These are phyloP conservation scores for Mythimna pallens DNA, from an alignment of 2,888 invertebrate species.

Conservation along the genomic window DNA sequence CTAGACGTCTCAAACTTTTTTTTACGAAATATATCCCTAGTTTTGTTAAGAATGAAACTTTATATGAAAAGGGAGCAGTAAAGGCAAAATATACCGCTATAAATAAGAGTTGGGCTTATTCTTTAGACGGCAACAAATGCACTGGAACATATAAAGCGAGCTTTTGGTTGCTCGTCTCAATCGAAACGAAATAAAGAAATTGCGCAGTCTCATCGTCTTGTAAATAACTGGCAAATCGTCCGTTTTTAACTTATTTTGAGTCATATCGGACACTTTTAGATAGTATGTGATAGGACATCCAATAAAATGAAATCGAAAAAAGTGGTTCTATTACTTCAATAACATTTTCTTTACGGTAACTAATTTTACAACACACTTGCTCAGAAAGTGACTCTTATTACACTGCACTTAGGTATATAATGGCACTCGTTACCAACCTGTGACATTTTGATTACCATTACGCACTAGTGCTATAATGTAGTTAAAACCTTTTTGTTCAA, in stretches of 20 bases:
- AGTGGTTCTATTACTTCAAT: slow-evolving; percentile 65
- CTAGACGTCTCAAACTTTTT: slow-evolving; percentile 19
- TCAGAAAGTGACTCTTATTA: too few relatives aligned
- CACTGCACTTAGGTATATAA: too few relatives aligned
- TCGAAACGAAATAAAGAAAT: slow-evolving; percentile 80
- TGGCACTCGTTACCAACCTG: too few relatives aligned
- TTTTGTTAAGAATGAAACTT: slow-evolving; percentile 63
- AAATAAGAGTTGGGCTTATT: slow-evolving; percentile 78
- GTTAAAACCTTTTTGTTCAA: too few relatives aligned
- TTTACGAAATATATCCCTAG: slow-evolving; percentile 13
- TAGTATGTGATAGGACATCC: slow-evolving; percentile 71
- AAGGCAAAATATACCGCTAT: slow-evolving; percentile 76
- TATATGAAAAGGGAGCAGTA: slow-evolving; percentile 70
- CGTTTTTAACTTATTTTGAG: slow-evolving; percentile 74
- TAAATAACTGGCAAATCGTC: slow-evolving; percentile 79
- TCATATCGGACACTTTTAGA: slow-evolving; percentile 74
- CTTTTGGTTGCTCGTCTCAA: slow-evolving; percentile 69
- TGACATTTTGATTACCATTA: too few relatives aligned
- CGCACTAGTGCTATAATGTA: too few relatives aligned
- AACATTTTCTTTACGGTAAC: slow-evolving; percentile 16
- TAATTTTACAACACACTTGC: too few relatives aligned
- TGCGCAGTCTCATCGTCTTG: slow-evolving; percentile 81
- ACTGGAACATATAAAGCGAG: slow-evolving; percentile 70
- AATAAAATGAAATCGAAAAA: slow-evolving; percentile 79
- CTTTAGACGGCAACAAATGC: slow-evolving; percentile 71